phyloP scores from a whole-genome alignment of 2,888 invertebrate genomes.

The Vandiemenella viatica region DNA sequence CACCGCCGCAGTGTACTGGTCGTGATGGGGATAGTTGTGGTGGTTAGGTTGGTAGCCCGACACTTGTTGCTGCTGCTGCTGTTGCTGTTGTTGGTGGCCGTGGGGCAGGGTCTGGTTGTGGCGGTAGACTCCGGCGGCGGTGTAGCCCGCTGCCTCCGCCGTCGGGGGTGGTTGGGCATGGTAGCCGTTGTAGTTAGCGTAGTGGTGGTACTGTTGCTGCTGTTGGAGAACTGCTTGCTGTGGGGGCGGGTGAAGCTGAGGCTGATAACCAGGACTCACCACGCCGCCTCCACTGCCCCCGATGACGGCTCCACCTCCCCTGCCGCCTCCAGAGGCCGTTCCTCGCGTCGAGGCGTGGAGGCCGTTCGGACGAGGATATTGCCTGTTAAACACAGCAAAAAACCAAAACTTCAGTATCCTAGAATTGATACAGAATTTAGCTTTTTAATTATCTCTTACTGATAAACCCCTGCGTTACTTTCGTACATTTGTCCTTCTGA shows the following conservation, averaged over 20 bases:
- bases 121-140: constrained; percentile 20
- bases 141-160: constrained; percentile 14
- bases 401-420: too few species aligned
- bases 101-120: constrained; percentile 19
- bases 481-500: too few species aligned
- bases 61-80: constrained; percentile 23
- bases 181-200: constrained; percentile 35
- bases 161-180: constrained; percentile 30
- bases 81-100: constrained; percentile 22
- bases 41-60: constrained; percentile 4
- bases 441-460: too few species aligned
- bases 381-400: too few species aligned
- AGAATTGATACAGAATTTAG: too few species aligned
- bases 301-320: too few species aligned
- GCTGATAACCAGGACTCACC: too few species aligned
- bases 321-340: not conserved
- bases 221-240: not conserved
- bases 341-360: constrained; percentile 13
- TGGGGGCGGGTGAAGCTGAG: too few species aligned
- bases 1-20: constrained; percentile 28
- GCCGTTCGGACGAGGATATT: constrained; percentile 14
- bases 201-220: constrained; percentile 2
- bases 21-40: not conserved
- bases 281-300: too few species aligned
- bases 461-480: too few species aligned